Evolutionary conservation across 2,888 invertebrate species (phyloP), one percentile per base, ranked within the genome.

Genomic region (Hyposoter didymator): DNA sequence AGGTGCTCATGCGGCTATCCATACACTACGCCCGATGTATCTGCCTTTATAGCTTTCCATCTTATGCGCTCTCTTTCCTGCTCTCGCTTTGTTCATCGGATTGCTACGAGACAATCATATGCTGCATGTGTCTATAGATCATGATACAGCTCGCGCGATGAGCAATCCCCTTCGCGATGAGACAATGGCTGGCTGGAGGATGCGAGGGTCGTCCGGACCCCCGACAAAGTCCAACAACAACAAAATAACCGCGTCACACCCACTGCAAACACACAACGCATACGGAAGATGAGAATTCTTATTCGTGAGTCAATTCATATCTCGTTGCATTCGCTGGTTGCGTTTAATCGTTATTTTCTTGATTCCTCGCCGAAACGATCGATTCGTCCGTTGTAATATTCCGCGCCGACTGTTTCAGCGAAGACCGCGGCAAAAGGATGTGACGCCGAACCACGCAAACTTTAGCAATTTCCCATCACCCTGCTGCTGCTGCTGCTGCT

Each of bases 211-310:
- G 75, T 43, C 45, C 32, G 70, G 72, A 22, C 47, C 78, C 17
- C 19, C 76, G 49, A 80, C 72, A 73, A 45, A 74, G 64, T 64
- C 32, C 74, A 82, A 78, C 81, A 78, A 76, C 39, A 8, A 35
- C 10, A 47, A 84, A 85, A 82, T 49, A 64, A 52, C 47, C 22
- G 45, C 69, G 84, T 74, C 78, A 85, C 85, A 85, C 85, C 85
- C 85, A 85, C 76, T 12, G 39, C 66, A 39, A 47, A 32, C 28
- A 47, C 39, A 7, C 7, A 59, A 72, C 52, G 28, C 22, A 19
- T 7, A 6, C 19, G 22, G 66, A 47, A 75, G 35, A 64, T 19
- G 47, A 72, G 59, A 80, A 69, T 74, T 32, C 32, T 28, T 52
- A 39, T 7, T 39, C 14, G 59, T 59, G 59, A 55, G 2, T 55